These are phyloP conservation scores for Oxygymnocypris stewartii DNA, from an alignment of 2,113 vertebrate genomes.

Conservation along the genomic window DNA sequence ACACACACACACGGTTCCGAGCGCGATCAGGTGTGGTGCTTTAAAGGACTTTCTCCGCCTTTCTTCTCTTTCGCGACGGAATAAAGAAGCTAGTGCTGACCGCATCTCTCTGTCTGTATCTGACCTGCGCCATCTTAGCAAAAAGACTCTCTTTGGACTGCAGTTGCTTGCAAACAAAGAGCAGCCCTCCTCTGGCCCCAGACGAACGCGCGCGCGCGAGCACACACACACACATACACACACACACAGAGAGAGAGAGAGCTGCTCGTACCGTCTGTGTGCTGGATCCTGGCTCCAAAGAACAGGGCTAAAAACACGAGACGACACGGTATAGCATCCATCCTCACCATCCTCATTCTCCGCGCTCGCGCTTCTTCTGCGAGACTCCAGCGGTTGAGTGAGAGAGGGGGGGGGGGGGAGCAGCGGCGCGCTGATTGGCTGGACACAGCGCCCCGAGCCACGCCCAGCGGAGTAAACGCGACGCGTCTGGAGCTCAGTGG, in stretches of 20 bases:
- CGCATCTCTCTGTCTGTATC: conserved; percentile 22
- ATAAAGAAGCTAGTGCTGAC: conserved; percentile 70
- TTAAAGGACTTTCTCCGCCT: not conserved
- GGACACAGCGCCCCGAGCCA: conserved; percentile 47
- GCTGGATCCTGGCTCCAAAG: conserved; percentile 66
- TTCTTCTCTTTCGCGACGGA: conserved; percentile 51
- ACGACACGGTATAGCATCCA: conserved; percentile 69
- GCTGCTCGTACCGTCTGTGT: conserved; percentile 61
- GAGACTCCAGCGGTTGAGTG: not conserved
- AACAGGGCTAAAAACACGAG: conserved; percentile 68
- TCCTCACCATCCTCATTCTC: conserved; percentile 62
- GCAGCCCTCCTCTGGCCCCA: conserved; percentile 51
- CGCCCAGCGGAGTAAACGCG: conserved; percentile 61
- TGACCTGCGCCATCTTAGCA: conserved; percentile 83
- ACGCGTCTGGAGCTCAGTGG: not conserved
- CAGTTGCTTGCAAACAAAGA: conserved; percentile 71
- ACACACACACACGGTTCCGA: not conserved
- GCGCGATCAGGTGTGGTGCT: not conserved
- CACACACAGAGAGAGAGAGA: not conserved
- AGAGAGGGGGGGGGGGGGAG: conserved; percentile 12
- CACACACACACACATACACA: not conserved
- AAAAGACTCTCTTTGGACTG: conserved; percentile 62
- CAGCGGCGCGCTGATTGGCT: conserved; percentile 63
- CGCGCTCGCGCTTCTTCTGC: not conserved
- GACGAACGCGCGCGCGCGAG: conserved; percentile 47